phyloP scores from a whole-genome alignment of 2,888 invertebrate genomes.

The Polyploca ridens region DNA sequence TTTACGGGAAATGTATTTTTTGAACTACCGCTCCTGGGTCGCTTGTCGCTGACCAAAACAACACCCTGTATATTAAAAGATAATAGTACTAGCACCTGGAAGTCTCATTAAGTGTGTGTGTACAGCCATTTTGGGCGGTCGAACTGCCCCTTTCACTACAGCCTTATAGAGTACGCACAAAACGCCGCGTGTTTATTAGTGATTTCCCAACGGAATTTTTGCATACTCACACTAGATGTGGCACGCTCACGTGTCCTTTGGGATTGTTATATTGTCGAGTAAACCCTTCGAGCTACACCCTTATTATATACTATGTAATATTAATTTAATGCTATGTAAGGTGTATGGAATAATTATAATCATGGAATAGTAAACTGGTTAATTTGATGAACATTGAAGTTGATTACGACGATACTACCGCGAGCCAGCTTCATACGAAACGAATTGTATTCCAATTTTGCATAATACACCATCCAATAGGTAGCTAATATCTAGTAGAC shows the following conservation, averaged over 20 bases:
- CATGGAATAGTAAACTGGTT: background rate
- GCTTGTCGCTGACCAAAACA: too few species aligned
- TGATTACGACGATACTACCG: too few species aligned
- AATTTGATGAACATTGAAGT: too few species aligned
- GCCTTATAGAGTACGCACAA: constrained; percentile 2
- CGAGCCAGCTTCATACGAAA: too few species aligned
- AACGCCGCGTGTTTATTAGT: constrained; percentile 44
- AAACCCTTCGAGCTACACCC: constrained; percentile 21
- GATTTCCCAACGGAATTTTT: constrained; percentile 51
- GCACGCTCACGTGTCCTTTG: constrained; percentile 15
- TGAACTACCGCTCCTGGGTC: too few species aligned
- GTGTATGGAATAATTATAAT: background rate
- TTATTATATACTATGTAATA: constrained; percentile 5
- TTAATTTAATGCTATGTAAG: background rate
- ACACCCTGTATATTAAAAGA: too few species aligned
- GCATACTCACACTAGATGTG: constrained; percentile 14
- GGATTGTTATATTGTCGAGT: constrained; percentile 32
- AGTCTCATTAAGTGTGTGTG: too few species aligned
- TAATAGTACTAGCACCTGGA: too few species aligned
- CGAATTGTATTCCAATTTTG: too few species aligned
- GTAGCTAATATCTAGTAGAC: too few species aligned
- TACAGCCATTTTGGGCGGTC: background rate
- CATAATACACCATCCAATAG: too few species aligned
- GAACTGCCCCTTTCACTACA: background rate
- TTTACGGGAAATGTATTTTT: too few species aligned